These are phyloP conservation scores for Gortyna flavago DNA, from an alignment of 2,888 invertebrate species.

Conservation along the genomic window DNA sequence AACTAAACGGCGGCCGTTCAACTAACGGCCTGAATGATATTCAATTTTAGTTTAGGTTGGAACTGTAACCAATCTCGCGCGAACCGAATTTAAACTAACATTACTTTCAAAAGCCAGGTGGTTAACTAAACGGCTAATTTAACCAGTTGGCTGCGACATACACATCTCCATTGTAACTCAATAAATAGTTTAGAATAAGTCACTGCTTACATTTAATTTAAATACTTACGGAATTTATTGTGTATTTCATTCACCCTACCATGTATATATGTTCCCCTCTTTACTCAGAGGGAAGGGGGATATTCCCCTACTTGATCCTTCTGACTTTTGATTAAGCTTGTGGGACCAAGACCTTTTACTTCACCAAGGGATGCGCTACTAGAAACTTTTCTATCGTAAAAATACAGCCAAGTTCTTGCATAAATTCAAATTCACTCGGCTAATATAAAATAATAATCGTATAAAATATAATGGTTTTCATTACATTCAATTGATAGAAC, in stretches of 20 bases:
- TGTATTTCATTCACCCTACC: slow-evolving; percentile 26
- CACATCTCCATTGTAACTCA: neutral
- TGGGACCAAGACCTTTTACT: slow-evolving; percentile 18
- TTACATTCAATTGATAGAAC: neutral
- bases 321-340: slow-evolving; percentile 24
- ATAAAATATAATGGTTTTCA: neutral
- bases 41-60: no score
- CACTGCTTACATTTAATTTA: slow-evolving; percentile 29
- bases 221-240: slow-evolving; percentile 28
- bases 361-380: neutral
- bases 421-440: neutral
- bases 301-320: slow-evolving; percentile 33
- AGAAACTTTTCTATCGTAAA: slow-evolving; percentile 1
- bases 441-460: neutral
- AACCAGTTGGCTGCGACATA: no score
- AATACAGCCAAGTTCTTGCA: neutral
- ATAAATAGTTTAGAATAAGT: slow-evolving; percentile 19
- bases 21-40: no score
- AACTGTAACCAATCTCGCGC: no score
- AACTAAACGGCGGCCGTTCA: no score
- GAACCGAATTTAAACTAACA: no score
- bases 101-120: no score
- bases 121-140: no score
- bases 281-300: neutral
- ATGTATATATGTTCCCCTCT: slow-evolving; percentile 26